Base-by-base conservation (phyloP, 2,888 invertebrate genomes). In the Coleophora deauratella region DNA sequence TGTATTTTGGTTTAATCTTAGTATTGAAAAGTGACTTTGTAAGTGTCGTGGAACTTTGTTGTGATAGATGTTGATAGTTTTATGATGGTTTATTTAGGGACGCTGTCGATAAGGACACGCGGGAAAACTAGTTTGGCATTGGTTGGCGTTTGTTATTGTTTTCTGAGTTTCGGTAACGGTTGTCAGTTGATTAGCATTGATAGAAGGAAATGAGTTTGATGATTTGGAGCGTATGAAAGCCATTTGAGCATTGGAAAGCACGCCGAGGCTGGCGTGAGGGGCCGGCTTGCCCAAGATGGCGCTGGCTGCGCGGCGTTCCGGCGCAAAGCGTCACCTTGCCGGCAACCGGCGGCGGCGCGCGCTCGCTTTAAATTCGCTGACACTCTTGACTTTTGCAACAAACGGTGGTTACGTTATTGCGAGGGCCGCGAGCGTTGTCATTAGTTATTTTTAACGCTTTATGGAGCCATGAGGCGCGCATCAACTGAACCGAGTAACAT, bases 351-450 rank as follows among this genome's bases (percentile, higher is more conserved):
- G 76, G 63, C 72, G 63, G 66, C 72, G 75, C 80, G 82, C 82
- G 82, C 72, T 73, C 66, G 58, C 72, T 81, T 66, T 69, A 72
- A 80, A 82, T 70, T 70, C 50, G 55, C 62, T 65, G 63, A 59
- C 55, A 55, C 21, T 21, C 40, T 46, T 65, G 69, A 74, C 72
- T 78, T 78, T 81, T 77, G 77, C 78, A 77, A 86, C 72, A 69
- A 21, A 21, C 59, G 47, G 61, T 59, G 67, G 69, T 74, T 82
- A 78, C 82, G 78, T 79, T 82, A 77, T 31, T 69, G 72, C 71
- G 70, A 75, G 77, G 77, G 72, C 66, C 72, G 78, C 68, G 61
- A n/a, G n/a, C 78, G 80, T 78, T 84, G 81, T 82, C 84, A 84
- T 75, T 75, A 70, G 76, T 79, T 85, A 84, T 84, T 82, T 80